A percentile compares a stretch with the other conserved stretches of the same genome.
Evolutionary conservation across 2,797 vertebrate genomes (phyloP).

Genomic region (Gallirallus australis): DNA sequence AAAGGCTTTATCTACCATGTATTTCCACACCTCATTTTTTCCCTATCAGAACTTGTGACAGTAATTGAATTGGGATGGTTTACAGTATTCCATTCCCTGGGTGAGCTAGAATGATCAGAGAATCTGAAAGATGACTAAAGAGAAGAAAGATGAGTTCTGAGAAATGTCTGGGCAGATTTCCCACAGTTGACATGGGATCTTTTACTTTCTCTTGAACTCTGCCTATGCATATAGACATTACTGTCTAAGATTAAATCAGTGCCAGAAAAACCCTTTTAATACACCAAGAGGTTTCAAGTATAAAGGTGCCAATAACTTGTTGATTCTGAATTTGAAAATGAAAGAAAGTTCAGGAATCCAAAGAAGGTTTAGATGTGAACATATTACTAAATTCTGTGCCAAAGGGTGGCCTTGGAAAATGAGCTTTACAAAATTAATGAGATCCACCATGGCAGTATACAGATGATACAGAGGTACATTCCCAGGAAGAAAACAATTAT

Average conservation of each 20-base stretch:
- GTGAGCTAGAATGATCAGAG: neutral
- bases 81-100: neutral
- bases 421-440: neutral
- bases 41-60: neutral
- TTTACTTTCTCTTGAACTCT: neutral
- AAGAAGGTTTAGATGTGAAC: neutral
- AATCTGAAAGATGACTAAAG: neutral
- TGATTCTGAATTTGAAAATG: neutral
- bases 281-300: neutral
- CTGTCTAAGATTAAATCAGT: neutral
- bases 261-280: neutral
- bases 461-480: neutral
- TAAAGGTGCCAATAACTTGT: neutral
- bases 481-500: neutral
- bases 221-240: neutral
- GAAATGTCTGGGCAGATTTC: neutral
- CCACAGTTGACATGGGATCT: neutral
- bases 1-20: neutral
- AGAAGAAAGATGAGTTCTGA: neutral
- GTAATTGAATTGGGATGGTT: neutral
- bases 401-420: neutral
- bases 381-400: neutral
- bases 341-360: neutral
- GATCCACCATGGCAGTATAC: neutral
- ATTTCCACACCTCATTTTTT: neutral